phyloP scores from a whole-genome alignment of 1,140 invertebrate species.

The Rhysida immarginata region DNA sequence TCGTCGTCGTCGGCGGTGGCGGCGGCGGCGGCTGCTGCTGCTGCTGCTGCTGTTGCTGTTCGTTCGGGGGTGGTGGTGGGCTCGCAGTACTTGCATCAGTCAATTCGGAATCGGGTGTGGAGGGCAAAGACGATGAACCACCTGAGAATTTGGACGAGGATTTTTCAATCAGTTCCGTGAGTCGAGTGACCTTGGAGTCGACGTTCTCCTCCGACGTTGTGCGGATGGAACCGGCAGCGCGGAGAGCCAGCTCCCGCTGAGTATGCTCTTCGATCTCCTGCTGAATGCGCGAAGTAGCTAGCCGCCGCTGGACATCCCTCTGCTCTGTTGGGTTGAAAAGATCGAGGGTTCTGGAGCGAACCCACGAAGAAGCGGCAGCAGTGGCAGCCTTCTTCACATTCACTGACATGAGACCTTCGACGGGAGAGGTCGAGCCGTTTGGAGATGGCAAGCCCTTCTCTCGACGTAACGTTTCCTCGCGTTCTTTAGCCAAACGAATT shows the following conservation, averaged over 20 bases:
- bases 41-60: no score
- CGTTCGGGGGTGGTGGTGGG: no score
- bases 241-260: slow-evolving; percentile 28
- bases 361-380: slow-evolving; percentile 5
- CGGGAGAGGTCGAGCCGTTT: background rate
- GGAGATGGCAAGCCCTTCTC: no score
- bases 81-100: background rate
- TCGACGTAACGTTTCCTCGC: no score
- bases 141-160: slow-evolving; percentile 9
- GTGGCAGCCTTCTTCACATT: background rate
- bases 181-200: slow-evolving; percentile 22
- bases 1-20: background rate
- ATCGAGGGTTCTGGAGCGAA: background rate
- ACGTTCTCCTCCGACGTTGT: slow-evolving; percentile 29
- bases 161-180: background rate
- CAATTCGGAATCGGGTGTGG: slow-evolving; percentile 1
- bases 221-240: slow-evolving; percentile 26
- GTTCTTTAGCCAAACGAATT: slow-evolving; percentile 35
- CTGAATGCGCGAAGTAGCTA: slow-evolving; percentile 31
- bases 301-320: slow-evolving; percentile 23
- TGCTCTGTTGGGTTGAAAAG: slow-evolving; percentile 6
- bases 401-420: background rate
- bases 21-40: no score
- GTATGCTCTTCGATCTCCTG: slow-evolving; percentile 32
- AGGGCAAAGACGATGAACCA: slow-evolving; percentile 12